A percentile compares a stretch with the other conserved stretches of the same genome.
Evolutionary conservation across 2,113 vertebrate genomes (phyloP).

Genomic region (Smithornis capensis): DNA sequence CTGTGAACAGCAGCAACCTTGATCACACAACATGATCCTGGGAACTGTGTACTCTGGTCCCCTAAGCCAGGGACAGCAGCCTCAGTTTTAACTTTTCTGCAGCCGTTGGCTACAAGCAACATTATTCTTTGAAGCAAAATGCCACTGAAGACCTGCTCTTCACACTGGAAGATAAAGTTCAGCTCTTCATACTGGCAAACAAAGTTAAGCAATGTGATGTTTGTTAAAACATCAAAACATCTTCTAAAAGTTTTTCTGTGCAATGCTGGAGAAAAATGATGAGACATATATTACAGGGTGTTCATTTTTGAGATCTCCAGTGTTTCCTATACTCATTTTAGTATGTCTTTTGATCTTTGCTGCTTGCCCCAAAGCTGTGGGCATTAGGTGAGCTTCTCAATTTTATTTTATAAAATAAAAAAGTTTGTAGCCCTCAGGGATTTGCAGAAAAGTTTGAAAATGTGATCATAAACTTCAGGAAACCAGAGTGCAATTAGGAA

Average conservation of each 20-base stretch:
- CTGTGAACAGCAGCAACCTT: background rate
- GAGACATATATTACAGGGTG: background rate
- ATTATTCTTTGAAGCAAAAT: background rate
- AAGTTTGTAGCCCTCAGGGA: background rate
- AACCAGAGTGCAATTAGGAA: background rate
- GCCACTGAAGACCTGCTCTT: background rate
- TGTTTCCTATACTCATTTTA: background rate
- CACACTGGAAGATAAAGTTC: background rate
- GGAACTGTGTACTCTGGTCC: background rate
- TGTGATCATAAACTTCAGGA: background rate
- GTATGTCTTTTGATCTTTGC: background rate
- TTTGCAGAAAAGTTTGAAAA: conserved; percentile 34
- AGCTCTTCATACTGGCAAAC: background rate
- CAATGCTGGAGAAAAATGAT: background rate
- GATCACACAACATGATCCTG: background rate
- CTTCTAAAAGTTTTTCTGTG: background rate
- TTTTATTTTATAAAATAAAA: conserved; percentile 8
- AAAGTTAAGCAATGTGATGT: background rate
- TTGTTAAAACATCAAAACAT: background rate
- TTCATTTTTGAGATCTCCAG: background rate
- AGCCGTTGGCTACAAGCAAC: background rate
- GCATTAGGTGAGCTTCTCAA: background rate
- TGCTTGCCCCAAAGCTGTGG: background rate
- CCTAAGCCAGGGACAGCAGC: background rate
- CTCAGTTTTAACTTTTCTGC: background rate